A percentile compares a stretch with the other conserved stretches of the same genome.
These are phyloP conservation scores for Hydriomena furcata DNA, from an alignment of 2,888 invertebrate genomes.

Conservation along the genomic window DNA sequence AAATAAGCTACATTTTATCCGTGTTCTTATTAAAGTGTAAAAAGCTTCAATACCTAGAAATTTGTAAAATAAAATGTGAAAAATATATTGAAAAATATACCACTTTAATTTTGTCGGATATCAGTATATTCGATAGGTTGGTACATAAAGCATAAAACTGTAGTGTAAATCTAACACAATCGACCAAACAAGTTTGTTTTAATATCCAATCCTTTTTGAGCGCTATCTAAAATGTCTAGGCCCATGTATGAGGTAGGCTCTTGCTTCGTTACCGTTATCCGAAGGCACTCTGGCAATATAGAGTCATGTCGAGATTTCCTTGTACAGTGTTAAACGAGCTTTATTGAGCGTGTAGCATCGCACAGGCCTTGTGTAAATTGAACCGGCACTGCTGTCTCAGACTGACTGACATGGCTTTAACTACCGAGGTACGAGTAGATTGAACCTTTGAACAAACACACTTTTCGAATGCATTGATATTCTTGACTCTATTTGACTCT, in stretches of 20 bases:
- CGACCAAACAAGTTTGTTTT: not conserved
- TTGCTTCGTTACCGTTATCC: slow-evolving; percentile 20
- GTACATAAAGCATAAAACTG: too few relatives aligned
- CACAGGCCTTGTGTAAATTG: slow-evolving; percentile 66
- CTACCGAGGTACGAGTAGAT: slow-evolving; percentile 60
- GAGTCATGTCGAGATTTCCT: slow-evolving; percentile 56
- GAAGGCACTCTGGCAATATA: slow-evolving; percentile 18
- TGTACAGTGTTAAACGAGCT: slow-evolving; percentile 62
- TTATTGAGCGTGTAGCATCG: slow-evolving; percentile 67
- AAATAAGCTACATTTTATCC: too few relatives aligned
- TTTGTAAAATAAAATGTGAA: too few relatives aligned
- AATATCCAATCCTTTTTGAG: not conserved
- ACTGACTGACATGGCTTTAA: slow-evolving; percentile 72
- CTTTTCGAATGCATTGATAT: slow-evolving; percentile 8
- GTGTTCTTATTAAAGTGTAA: too few relatives aligned
- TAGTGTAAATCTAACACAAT: too few relatives aligned
- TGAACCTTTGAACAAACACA: slow-evolving; percentile 46
- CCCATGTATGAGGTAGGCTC: slow-evolving; percentile 4
- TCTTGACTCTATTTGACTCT: slow-evolving; percentile 11
- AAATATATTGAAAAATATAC: too few relatives aligned
- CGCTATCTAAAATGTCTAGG: slow-evolving; percentile 3
- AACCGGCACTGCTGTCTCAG: slow-evolving; percentile 69
- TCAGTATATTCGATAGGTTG: too few relatives aligned
- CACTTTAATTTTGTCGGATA: too few relatives aligned
- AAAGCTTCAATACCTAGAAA: too few relatives aligned